A percentile compares a stretch with the other conserved stretches of the same genome.
Evolutionary conservation across 2,797 vertebrate species (phyloP).

Genomic region (Microctenopoma steveboyesi): DNA sequence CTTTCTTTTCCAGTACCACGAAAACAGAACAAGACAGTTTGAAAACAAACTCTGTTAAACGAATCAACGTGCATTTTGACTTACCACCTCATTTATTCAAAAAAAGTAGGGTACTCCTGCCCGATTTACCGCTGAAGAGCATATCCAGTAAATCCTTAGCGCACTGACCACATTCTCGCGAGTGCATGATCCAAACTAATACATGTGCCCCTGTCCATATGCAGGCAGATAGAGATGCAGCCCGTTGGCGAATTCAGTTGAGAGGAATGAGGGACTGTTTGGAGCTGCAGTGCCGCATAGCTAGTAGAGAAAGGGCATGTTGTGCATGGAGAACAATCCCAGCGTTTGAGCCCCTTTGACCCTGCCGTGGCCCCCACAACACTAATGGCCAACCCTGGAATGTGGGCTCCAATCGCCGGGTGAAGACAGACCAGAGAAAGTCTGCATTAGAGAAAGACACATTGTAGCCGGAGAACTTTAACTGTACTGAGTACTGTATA

Average conservation of each 20-base stretch:
- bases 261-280: slow-evolving; percentile 71
- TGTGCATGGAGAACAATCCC: slow-evolving; percentile 92
- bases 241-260: slow-evolving; percentile 45
- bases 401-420: slow-evolving; percentile 84
- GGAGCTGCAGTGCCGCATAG: slow-evolving; percentile 70
- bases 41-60: background rate
- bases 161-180: slow-evolving; percentile 6
- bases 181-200: slow-evolving; percentile 38
- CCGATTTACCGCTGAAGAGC: slow-evolving; percentile 14
- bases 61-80: slow-evolving; percentile 57
- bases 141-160: slow-evolving; percentile 5
- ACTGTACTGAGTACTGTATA: slow-evolving; percentile 25
- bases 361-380: slow-evolving; percentile 90
- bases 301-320: slow-evolving; percentile 92
- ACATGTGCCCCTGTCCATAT: slow-evolving; percentile 36
- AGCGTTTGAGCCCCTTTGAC: slow-evolving; percentile 91
- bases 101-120: slow-evolving; percentile 45
- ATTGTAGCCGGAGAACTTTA: slow-evolving; percentile 42
- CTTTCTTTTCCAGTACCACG: background rate
- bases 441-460: slow-evolving; percentile 63
- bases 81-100: slow-evolving; percentile 84
- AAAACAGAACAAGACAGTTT: slow-evolving; percentile 3
- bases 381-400: slow-evolving; percentile 93
- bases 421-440: slow-evolving; percentile 53
- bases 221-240: slow-evolving; percentile 46